Evolutionary conservation across 2,797 vertebrate species (phyloP).

Genomic region (Acipenser ruthenus): DNA sequence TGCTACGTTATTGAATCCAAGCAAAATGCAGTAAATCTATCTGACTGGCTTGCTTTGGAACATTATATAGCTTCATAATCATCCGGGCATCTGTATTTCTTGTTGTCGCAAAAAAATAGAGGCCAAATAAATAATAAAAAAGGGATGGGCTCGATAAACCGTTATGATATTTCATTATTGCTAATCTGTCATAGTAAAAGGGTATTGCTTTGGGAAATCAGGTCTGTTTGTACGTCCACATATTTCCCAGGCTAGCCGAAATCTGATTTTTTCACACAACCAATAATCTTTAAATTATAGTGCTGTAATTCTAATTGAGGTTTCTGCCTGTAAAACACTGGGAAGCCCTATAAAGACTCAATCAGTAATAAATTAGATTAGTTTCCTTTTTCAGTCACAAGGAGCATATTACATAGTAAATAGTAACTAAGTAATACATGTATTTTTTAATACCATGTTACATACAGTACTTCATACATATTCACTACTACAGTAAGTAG

Average conservation of each 20-base stretch:
- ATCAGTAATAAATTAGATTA: too few species aligned
- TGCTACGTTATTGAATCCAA: slow-evolving; percentile 1
- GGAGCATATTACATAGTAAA: too few species aligned
- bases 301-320: not conserved
- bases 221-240: not conserved
- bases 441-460: too few species aligned
- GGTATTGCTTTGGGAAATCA: too few species aligned
- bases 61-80: slow-evolving; percentile 6
- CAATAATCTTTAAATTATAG: not conserved
- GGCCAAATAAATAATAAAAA: not conserved
- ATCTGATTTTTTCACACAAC: not conserved
- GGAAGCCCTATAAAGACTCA: not conserved
- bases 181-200: not conserved
- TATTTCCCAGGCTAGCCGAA: not conserved
- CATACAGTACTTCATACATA: too few species aligned
- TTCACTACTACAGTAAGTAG: too few species aligned
- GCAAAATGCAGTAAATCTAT: slow-evolving; percentile 10
- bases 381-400: too few species aligned
- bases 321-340: not conserved
- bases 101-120: not conserved
- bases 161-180: slow-evolving; percentile 1
- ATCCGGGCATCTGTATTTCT: not conserved
- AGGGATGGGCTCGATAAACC: not conserved
- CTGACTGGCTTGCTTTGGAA: slow-evolving; percentile 20
- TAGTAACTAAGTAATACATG: too few species aligned